Evolutionary conservation across 2,113 vertebrate species (phyloP), one percentile per base, ranked within the genome.

Genomic region (Platysteira castanea): DNA sequence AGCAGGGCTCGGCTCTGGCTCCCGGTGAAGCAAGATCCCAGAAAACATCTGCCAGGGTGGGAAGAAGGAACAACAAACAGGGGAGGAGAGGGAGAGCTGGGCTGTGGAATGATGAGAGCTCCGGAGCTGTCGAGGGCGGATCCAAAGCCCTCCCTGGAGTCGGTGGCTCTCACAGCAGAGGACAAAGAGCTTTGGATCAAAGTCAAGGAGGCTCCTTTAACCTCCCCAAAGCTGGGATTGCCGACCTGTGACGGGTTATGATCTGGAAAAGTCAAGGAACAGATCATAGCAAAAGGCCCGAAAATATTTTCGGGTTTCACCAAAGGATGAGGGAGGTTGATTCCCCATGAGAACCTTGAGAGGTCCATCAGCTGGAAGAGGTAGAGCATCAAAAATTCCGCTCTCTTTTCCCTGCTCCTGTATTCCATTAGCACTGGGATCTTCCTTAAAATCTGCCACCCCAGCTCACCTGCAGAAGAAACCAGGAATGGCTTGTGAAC

Each of bases 11-110:
- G 86, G 83, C 83, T 84, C 52, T 47, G 50, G 21, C 54, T 92
- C 28, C 56, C 52, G 31, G 33, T 15, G 86, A 78, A 75, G 73
- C 64, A 70, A 76, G 26, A 71, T 52, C 47, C 77, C 89, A 78
- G 74, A 93, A 95, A 95, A 93, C 65, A 74, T 89, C 89, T 73
- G 63, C 30, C 70, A 60, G 79, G n/a, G 11, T 87, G 92, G 63
- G 35, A 54, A 84, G 44, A 69, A 65, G 84, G 74, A 93, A 41
- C 26, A 86, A 31, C 12, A 63, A 77, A 74, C 14, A 44, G 21
- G 42, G 22, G 56, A 57, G 53, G 42, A 27, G 50, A 76, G 46
- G 37, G 50, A 88, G n/a, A 89, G 31, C 5, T 0, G 4, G 69
- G 63, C 47, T 4, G 2, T 13, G 41, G 37, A 19, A n/a, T 31